phyloP scores from a whole-genome alignment of 2,113 vertebrate genomes.

The Sinocyclocheilus maitianheensis region DNA sequence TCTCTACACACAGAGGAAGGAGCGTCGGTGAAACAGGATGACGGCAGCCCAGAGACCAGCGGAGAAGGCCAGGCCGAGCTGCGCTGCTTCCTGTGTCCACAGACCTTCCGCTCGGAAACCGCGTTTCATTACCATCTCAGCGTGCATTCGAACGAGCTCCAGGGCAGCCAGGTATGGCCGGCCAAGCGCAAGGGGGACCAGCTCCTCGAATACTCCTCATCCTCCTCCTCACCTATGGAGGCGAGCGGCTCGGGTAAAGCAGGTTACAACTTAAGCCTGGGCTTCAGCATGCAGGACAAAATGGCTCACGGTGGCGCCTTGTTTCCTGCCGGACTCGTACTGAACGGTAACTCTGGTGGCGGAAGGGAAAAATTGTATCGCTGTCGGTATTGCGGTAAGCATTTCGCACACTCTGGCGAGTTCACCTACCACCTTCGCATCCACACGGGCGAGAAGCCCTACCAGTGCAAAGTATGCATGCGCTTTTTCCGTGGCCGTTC shows the following conservation, averaged over 20 bases:
- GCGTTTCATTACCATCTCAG: slow-evolving; percentile 88
- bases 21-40: neutral
- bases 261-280: slow-evolving; percentile 64
- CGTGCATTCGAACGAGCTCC: slow-evolving; percentile 77
- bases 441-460: slow-evolving; percentile 96
- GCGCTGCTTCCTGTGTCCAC: slow-evolving; percentile 74
- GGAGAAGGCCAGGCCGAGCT: slow-evolving; percentile 60
- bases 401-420: slow-evolving; percentile 95
- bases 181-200: slow-evolving; percentile 72
- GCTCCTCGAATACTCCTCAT: slow-evolving; percentile 64
- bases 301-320: slow-evolving; percentile 66
- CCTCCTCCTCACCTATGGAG: slow-evolving; percentile 65
- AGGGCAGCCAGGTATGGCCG: slow-evolving; percentile 57
- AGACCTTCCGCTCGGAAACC: slow-evolving; percentile 78
- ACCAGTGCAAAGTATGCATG: slow-evolving; percentile 97
- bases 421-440: slow-evolving; percentile 97
- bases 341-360: slow-evolving; percentile 59
- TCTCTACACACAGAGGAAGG: slow-evolving; percentile 79
- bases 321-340: slow-evolving; percentile 61
- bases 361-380: slow-evolving; percentile 89
- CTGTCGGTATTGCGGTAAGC: slow-evolving; percentile 93
- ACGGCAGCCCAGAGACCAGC: slow-evolving; percentile 39
- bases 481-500: slow-evolving; percentile 97
- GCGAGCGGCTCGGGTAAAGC: slow-evolving; percentile 59
- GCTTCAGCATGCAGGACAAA: slow-evolving; percentile 66